Evolutionary conservation across 2,113 vertebrate species (phyloP), one percentile per base, ranked within the genome.

Genomic region (Galbula dea): DNA sequence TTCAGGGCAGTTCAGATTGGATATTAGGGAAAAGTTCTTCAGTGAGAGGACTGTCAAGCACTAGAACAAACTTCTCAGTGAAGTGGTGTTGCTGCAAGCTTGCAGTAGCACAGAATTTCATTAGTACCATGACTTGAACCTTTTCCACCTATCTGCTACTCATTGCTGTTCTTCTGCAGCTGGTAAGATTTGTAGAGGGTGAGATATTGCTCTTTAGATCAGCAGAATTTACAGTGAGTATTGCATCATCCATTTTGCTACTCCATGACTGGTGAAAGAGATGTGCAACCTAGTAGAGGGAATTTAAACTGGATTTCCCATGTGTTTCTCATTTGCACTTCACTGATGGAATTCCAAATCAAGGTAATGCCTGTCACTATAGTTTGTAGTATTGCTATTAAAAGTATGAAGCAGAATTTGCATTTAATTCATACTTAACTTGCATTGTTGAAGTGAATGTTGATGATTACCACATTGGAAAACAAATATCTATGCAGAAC

Each of bases 291-390:
- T 24, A 68, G 37, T 79, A 78, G 84, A 92, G 24, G 29, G 54
- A 86, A 78, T 68, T 89, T 72, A 84, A 92, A 82, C 20, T 75
- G 8, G 46, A 46, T 90, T 95, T 94, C 84, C 86, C 77, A 66
- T 94, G 81, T 92, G 90, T 81, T 86, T 96, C 69, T 78, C 54
- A 65, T 88, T 92, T 83, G 45, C 13, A 57, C 29, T 86, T 89
- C 58, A 45, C 30, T 93, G 83, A 41, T 67, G 13, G 61, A 81
- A 88, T 88, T 94, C 63, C 62, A 96, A 88, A 89, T 88, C 71
- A 89, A 68, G 49, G 82, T 93, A 49, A 86, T 79, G 62, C 20
- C 34, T 72, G 51, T 41, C 0, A 0, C 61, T 83, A 91, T 14
- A 10, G 2, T 82, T 75, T 80, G 22, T 55, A 54, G 39, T 14